A percentile compares a stretch with the other conserved stretches of the same genome.
Conservation (phyloP, 2,797 vertebrate genomes). For the Botia almorhae region DNA sequence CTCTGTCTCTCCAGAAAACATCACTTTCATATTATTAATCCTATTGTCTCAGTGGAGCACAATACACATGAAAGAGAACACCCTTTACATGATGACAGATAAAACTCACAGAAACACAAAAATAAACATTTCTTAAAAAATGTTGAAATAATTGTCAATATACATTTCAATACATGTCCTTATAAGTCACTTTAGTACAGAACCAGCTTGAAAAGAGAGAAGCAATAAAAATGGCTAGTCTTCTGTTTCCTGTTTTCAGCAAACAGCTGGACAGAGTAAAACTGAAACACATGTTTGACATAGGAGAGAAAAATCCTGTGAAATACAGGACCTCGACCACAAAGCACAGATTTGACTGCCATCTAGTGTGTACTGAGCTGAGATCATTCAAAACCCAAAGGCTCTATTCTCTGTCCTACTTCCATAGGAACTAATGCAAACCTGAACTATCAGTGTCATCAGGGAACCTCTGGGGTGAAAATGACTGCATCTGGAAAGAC, state of each 20-base stretch:
- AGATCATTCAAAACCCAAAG: not conserved
- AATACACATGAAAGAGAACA: no score
- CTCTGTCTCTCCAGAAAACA: not conserved
- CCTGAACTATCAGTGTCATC: no score
- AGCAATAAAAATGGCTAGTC: constrained; percentile 25
- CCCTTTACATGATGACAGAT: no score
- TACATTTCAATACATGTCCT: not conserved
- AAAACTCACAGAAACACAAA: no score
- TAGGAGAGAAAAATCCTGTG: not conserved
- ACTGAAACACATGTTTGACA: constrained; percentile 41
- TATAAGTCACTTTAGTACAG: not conserved
- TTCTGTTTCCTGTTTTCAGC: constrained; percentile 24
- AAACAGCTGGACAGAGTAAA: constrained; percentile 27
- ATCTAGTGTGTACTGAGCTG: not conserved
- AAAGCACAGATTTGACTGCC: not conserved
- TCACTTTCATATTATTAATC: not conserved
- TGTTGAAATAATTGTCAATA: not conserved
- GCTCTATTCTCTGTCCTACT: not conserved
- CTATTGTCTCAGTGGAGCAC: no score
- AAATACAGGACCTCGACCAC: not conserved
- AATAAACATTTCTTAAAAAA: no score
- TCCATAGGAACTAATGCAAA: no score
- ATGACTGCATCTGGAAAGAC: no score
- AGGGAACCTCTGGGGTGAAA: no score
- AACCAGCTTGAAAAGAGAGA: not conserved